Evolutionary conservation across 30 jellyfish, hydroid and myxozoan species (phyloP).

Genomic region (Aurelia sp.): DNA sequence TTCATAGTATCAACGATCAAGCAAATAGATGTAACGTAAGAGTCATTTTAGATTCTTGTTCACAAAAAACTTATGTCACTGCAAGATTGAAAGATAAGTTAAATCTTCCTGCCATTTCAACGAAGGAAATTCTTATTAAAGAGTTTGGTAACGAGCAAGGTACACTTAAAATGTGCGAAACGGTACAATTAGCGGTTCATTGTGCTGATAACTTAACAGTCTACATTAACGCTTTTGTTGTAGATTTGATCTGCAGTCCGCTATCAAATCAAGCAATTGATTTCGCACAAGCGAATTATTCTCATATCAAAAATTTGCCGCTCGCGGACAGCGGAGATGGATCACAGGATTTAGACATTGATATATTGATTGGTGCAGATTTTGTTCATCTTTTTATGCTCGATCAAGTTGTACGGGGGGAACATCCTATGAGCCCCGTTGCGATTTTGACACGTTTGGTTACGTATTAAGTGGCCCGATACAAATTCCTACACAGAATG

Average conservation of each 20-base stretch:
- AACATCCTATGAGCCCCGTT: conserved; percentile 18
- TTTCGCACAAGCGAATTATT: background rate
- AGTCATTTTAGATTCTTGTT: no score
- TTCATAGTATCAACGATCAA: no score
- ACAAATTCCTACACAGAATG: conserved; percentile 1
- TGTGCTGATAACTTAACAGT: conserved; percentile 26
- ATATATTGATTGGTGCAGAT: conserved; percentile 23
- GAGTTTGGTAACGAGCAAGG: background rate
- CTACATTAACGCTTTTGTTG: conserved; percentile 14
- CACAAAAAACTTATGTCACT: no score
- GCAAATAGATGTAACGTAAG: no score
- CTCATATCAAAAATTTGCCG: conserved; percentile 13
- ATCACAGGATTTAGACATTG: background rate
- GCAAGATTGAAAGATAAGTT: no score
- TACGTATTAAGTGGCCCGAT: conserved; percentile 36
- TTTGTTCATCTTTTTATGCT: conserved; percentile 5
- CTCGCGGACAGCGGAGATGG: conserved; percentile 35
- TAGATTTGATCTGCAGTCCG: no score
- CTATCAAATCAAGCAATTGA: conserved; percentile 1
- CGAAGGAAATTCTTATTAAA: background rate
- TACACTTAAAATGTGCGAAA: background rate
- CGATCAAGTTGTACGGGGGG: conserved; percentile 27
- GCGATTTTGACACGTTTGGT: conserved; percentile 26
- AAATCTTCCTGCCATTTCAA: no score
- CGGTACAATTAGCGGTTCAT: conserved; percentile 4